Evolutionary conservation across 2,113 vertebrate genomes (phyloP), one percentile per base, ranked within the genome.

Genomic region (Sphaerodactylus townsendi): DNA sequence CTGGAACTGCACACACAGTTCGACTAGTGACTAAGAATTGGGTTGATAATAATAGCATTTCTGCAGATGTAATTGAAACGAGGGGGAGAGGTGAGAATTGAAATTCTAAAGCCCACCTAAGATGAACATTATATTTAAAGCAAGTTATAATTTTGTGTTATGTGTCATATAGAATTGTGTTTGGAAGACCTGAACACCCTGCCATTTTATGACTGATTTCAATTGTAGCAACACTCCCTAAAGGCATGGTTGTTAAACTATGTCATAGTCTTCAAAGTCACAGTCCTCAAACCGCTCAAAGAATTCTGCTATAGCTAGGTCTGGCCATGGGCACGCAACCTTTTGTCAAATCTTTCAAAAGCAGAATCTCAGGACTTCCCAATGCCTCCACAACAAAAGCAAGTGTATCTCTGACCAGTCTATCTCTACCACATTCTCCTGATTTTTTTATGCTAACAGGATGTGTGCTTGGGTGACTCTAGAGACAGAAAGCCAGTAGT

Each of bases 31-130:
- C 97, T 95, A 97, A 97, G 97, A 96, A 95, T 89, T 95, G 96
- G 97, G 95, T 96, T 95, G 96, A 96, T 97, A 97, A 97, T 85
- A 96, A 97, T 97, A 97, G 97, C 95, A 97, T 98, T 96, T 98
- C 97, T 96, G 97, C 98, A 97, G 97, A 97, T 95, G 96, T 98
- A 94, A 96, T 98, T 96, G 97, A 94, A 93, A 97, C 97, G 44
- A 96, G 94, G 93, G 97, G 95, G 93, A 97, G 96, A 99, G 98
- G 98, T 98, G 97, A 98, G 98, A 88, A 91, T 86, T 46, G 10
- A 85, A 74, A 81, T 89, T 66, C 92, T 85, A 64, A 64, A 89
- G 86, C 79, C 14, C 78, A 66, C 41, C n/a, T 90, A 85, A 82
- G 50, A 44, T 75, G 6, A 46, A 37, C n/a, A 44, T 10, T 86